These are phyloP conservation scores for Parotocinclus haroldoi DNA, from an alignment of 2,797 vertebrate species.

Conservation along the genomic window DNA sequence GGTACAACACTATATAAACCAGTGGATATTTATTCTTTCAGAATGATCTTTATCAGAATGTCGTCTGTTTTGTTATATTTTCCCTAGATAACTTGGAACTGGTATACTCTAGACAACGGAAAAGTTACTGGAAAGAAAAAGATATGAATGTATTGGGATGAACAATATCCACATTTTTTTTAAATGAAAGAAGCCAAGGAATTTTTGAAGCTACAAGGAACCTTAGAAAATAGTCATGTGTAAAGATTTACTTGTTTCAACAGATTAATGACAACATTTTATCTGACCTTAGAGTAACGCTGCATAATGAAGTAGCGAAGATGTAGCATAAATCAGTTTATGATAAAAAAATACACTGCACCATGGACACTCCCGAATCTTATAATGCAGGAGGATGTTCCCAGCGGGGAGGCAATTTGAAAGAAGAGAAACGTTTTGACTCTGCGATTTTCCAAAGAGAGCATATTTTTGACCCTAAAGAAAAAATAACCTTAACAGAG, in stretches of 20 bases:
- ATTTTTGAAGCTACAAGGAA: too few species aligned
- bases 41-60: neutral
- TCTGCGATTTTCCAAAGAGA: conserved; percentile 37
- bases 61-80: conserved; percentile 3
- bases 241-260: neutral
- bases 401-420: conserved; percentile 58
- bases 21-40: neutral
- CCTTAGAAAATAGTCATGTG: too few species aligned
- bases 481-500: conserved; percentile 36
- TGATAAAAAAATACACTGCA: conserved; percentile 69
- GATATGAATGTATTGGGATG: too few species aligned
- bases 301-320: conserved; percentile 61
- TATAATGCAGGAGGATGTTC: conserved; percentile 83
- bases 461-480: conserved; percentile 30
- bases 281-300: neutral
- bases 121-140: too few species aligned
- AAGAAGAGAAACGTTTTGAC: conserved; percentile 33
- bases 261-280: conserved; percentile 27
- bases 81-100: conserved; percentile 35
- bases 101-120: conserved; percentile 31
- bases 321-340: conserved; percentile 74
- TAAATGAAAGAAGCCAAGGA: too few species aligned
- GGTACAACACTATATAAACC: too few species aligned
- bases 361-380: conserved; percentile 91
- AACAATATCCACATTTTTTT: too few species aligned